Base-by-base conservation (phyloP, 2,888 invertebrate species). In the Yponomeuta cagnagella region DNA sequence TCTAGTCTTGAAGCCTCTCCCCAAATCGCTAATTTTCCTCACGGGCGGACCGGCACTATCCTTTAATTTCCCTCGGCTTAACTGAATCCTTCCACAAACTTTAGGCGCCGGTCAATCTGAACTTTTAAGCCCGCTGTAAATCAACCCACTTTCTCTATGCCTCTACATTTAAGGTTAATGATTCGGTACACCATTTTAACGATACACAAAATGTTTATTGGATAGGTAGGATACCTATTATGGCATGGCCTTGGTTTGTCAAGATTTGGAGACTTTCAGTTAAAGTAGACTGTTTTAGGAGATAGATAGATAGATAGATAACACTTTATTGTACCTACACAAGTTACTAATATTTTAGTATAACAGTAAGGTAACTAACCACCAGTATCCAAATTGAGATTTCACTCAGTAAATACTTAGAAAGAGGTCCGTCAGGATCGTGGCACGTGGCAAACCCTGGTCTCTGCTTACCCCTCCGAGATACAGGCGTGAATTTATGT, bases 41-140 rank as follows among this genome's bases (percentile, higher is more conserved):
- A 67, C 72, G 73, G 72, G 66, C 67, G 72, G 37, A 37, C 63
- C 48, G 70, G 68, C 70, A 68, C 69, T 52, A 66, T 72, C 69
- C 33, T 64, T 70, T 75, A 77, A 79, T 80, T 78, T 76, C 75
- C 74, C 74, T 71, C 72, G 73, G 23, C 73, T 73, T 74, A 74
- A 69, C 43, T 48, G 70, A 58, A 15, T 58, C 72, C 70, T 52
- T 48, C 73, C 72, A 70, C 72, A 72, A 81, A 81, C 75, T 81
- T 43, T 80, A 71, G 75, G 68, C 70, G 71, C 70, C 71, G 70
- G 74, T 73, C 73, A 75, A 74, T 73, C 73, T 73, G 66, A 73
- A 77, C 74, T 76, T 71, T 71, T 77, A 80, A 79, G 78, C 73
- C 76, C 71, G 71, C 72, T 71, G 74, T 75, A 72, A 78, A 78